Percentiles rank a stretch among this genome's conserved stretches.
phyloP scores from a whole-genome alignment of 1,140 invertebrate genomes.

The Drosophila erecta region DNA sequence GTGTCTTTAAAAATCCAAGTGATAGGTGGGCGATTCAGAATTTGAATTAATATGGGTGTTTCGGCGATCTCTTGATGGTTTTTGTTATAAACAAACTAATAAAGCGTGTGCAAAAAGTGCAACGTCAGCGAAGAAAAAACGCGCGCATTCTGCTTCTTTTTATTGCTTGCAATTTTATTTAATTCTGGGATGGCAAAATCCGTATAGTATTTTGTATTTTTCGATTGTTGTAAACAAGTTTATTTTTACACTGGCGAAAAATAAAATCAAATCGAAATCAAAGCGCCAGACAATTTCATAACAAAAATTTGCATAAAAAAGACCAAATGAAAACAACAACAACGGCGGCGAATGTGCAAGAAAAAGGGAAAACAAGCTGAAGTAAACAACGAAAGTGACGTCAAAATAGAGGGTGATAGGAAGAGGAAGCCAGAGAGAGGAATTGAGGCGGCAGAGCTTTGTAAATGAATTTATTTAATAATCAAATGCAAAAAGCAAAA shows the following conservation, averaged over 20 bases:
- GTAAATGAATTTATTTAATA: constrained; percentile 78
- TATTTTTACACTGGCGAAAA: constrained; percentile 65
- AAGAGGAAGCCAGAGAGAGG: constrained; percentile 6
- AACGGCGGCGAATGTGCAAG: constrained; percentile 44
- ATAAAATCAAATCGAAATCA: constrained; percentile 62
- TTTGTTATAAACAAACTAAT: constrained; percentile 68
- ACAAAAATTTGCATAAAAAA: constrained; percentile 75
- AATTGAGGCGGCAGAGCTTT: constrained; percentile 53
- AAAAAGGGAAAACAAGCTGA: constrained; percentile 75
- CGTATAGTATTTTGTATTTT: constrained; percentile 40
- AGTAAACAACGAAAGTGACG: constrained; percentile 82
- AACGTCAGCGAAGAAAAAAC: constrained; percentile 45
- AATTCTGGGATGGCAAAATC: constrained; percentile 28
- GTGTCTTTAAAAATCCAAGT: constrained; percentile 14
- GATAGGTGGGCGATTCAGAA: constrained; percentile 28
- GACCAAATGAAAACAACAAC: constrained; percentile 42
- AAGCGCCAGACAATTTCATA: constrained; percentile 79
- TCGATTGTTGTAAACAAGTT: constrained; percentile 66
- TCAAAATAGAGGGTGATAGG: constrained; percentile 48
- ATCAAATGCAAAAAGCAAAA: constrained; percentile 61
- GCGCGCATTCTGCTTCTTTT: constrained; percentile 26
- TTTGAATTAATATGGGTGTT: constrained; percentile 31
- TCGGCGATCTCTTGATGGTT: constrained; percentile 32
- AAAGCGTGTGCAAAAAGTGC: constrained; percentile 41
- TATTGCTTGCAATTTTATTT: constrained; percentile 30